Evolutionary conservation across 2,113 vertebrate species (phyloP).

Genomic region (Burhinus bistriatus): DNA sequence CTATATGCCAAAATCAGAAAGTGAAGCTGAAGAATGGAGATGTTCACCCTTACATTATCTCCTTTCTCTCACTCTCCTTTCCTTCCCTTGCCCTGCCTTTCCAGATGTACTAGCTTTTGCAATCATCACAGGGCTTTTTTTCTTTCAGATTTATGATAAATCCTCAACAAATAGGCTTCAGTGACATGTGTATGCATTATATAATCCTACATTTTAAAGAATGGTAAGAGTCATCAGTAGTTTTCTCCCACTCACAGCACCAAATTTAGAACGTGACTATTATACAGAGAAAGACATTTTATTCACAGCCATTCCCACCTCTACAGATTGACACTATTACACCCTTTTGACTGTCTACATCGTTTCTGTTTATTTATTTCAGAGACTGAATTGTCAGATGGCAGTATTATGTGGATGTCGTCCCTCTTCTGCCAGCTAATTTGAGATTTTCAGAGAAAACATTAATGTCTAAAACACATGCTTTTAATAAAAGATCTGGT

Average conservation of each 20-base stretch:
- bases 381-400: not conserved
- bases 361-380: not conserved
- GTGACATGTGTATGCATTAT: not conserved
- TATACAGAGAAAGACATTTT: not conserved
- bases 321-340: not conserved
- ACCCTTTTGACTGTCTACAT: not conserved
- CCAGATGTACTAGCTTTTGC: not conserved
- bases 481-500: not conserved
- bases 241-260: slow-evolving; percentile 5
- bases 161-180: not conserved
- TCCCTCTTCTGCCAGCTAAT: not conserved
- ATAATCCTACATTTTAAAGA: not conserved
- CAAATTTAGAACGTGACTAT: not conserved
- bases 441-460: not conserved
- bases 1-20: not conserved
- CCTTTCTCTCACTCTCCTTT: not conserved
- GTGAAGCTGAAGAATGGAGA: not conserved
- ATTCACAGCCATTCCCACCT: not conserved
- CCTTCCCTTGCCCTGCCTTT: not conserved
- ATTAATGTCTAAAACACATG: not conserved
- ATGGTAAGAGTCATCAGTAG: not conserved
- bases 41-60: not conserved
- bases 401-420: not conserved
- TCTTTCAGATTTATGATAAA: not conserved
- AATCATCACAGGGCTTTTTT: not conserved